Evolutionary conservation across 37 sponge, comb jelly and placozoan genomes (phyloP).

Genomic region (Ianthella basta): DNA sequence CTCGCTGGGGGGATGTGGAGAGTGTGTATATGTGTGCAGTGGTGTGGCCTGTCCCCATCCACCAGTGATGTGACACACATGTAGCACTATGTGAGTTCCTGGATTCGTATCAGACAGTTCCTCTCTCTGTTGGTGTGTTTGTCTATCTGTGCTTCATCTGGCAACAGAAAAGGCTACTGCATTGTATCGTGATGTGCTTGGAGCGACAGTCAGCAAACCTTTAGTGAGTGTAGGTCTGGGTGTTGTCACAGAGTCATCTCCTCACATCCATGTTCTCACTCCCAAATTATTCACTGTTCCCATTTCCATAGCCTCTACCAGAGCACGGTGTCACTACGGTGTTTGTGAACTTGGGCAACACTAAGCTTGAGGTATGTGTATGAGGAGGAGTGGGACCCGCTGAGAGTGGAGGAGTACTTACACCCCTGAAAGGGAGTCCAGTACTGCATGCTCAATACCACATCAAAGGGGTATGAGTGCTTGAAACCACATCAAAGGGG

Average conservation of each 20-base stretch:
- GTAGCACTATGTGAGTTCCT: too few relatives aligned
- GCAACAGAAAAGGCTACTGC: constrained; percentile 56
- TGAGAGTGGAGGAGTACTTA: not conserved
- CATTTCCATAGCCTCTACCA: constrained; percentile 74
- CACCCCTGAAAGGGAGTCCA: not conserved
- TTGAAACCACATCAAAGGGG: too few relatives aligned
- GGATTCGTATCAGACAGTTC: too few relatives aligned
- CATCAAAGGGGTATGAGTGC: not conserved
- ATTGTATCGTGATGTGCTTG: constrained; percentile 87
- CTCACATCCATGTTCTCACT: too few relatives aligned
- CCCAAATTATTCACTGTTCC: too few relatives aligned
- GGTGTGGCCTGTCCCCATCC: too few relatives aligned
- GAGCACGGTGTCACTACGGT: constrained; percentile 98
- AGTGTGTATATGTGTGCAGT: too few relatives aligned
- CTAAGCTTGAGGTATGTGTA: constrained; percentile 85
- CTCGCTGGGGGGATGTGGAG: too few relatives aligned
- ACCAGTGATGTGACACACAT: too few relatives aligned
- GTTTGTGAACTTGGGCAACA: constrained; percentile 94
- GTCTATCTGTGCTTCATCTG: not conserved
- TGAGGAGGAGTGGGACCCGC: not conserved
- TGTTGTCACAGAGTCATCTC: not conserved
- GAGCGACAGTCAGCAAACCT: constrained; percentile 86
- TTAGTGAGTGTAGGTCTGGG: constrained; percentile 50
- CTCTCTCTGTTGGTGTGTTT: too few relatives aligned
- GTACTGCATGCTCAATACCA: not conserved